phyloP scores from a whole-genome alignment of 2,888 invertebrate species.

The Xylocampa areola region DNA sequence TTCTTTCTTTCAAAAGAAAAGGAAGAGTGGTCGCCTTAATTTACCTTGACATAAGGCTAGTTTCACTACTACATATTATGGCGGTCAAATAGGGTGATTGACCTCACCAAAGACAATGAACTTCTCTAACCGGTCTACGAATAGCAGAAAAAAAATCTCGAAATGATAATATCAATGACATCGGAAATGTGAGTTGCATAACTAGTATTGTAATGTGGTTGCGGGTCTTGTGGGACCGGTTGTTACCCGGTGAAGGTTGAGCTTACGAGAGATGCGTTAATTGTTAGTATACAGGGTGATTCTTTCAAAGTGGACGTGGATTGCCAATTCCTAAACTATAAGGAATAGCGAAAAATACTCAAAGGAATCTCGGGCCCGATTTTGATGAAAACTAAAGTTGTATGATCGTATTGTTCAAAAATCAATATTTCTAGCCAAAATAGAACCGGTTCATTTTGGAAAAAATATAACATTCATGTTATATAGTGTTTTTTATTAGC shows the following conservation, averaged over 20 bases:
- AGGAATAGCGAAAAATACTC: too few relatives aligned
- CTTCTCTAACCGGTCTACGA: constrained; percentile 75
- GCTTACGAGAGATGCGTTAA: constrained; percentile 3
- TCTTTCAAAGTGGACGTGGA: too few relatives aligned
- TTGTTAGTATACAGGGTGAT: too few relatives aligned
- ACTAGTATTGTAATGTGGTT: constrained; percentile 53
- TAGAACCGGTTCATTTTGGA: too few relatives aligned
- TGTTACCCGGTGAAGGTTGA: constrained; percentile 32
- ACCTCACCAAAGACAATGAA: constrained; percentile 78
- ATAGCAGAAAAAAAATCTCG: constrained; percentile 59
- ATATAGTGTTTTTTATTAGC: too few relatives aligned
- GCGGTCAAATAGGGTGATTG: constrained; percentile 73
- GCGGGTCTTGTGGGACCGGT: constrained; percentile 47
- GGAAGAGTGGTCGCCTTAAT: constrained; percentile 63
- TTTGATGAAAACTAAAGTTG: too few relatives aligned
- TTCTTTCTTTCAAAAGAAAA: constrained; percentile 51
- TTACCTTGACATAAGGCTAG: constrained; percentile 62
- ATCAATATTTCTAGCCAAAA: too few relatives aligned
- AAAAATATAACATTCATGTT: too few relatives aligned
- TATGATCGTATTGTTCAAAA: too few relatives aligned
- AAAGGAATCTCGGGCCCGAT: too few relatives aligned
- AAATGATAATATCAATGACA: constrained; percentile 54
- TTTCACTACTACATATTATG: constrained; percentile 53
- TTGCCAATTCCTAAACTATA: too few relatives aligned
- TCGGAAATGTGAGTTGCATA: constrained; percentile 63